Base-by-base conservation (phyloP, 2,888 invertebrate genomes). In the Eupithecia exiguata region DNA sequence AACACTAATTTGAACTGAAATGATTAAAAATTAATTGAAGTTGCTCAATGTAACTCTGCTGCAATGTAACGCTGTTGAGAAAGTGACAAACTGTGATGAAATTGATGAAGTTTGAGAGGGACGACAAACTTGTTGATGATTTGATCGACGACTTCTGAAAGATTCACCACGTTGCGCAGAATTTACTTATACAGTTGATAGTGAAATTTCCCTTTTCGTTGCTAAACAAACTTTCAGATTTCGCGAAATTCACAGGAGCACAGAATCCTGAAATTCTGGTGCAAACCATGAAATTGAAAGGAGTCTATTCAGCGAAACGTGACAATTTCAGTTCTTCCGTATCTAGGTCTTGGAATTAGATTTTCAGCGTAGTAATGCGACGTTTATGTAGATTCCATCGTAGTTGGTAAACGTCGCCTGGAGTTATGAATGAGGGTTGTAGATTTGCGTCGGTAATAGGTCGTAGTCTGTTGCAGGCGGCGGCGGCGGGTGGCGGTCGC, bases 371-470 rank as follows among this genome's bases (percentile, higher is more conserved):
- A 80, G 84, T 89, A 89, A 91, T 88, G 84, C 85, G 84, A 84
- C 89, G 87, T 91, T 92, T 92, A 92, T 92, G 91, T 86, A 92
- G 88, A 93, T 93, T 89, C 85, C 43, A 67, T 68, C 68, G 75
- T 70, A 84, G 86, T 87, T 88, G 81, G 86, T 82, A 86, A 88
- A 88, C 88, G 83, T 89, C 85, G 84, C 86, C 85, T 83, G 80
- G 84, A 88, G 89, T 90, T 92, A 89, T 91, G 91, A 93, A 92
- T 89, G 88, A 88, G 83, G 86, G 87, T 86, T 86, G 86, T 84
- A 88, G 89, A 91, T 90, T 89, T 88, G 49, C 21, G 86, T 86
- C 36, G 63, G 30, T 36, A 36, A 65, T 65, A 58, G 84, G 81
- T 87, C 87, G 87, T 88, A 91, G 91, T 92, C 89, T 89, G 70